Conservation (phyloP, 2,888 invertebrate species). For the Sericinus montela region DNA sequence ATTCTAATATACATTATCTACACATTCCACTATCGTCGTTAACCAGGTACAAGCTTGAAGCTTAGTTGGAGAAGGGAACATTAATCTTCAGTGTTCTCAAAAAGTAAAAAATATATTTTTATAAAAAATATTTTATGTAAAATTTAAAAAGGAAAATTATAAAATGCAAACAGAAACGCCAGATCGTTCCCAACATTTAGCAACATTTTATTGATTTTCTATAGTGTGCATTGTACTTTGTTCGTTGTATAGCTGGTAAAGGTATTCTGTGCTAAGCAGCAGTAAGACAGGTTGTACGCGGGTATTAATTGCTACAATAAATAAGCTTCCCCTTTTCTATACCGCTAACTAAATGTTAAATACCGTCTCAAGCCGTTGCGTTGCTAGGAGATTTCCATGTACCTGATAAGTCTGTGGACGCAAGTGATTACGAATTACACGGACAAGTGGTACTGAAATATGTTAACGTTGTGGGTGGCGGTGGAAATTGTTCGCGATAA, state of each 20-base stretch:
- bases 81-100: too few relatives aligned
- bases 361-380: neutral
- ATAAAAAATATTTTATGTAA: too few relatives aligned
- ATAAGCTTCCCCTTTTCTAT: constrained; percentile 12
- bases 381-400: constrained; percentile 11
- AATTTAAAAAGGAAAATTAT: too few relatives aligned
- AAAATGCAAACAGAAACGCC: too few relatives aligned
- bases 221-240: too few relatives aligned
- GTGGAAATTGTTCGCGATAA: neutral
- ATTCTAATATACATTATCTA: too few relatives aligned
- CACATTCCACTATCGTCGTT: too few relatives aligned
- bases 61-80: too few relatives aligned
- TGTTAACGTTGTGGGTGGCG: constrained; percentile 11
- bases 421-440: constrained; percentile 15
- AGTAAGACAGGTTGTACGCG: neutral
- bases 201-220: too few relatives aligned
- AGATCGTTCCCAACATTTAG: too few relatives aligned
- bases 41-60: too few relatives aligned
- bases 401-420: constrained; percentile 12
- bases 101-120: too few relatives aligned
- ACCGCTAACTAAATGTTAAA: constrained; percentile 15
- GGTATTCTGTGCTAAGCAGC: neutral
- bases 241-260: neutral
- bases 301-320: constrained; percentile 16
- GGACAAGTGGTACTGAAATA: constrained; percentile 10